Evolutionary conservation across 2,888 invertebrate species (phyloP), one percentile per base, ranked within the genome.

Genomic region (Baccha elongata): DNA sequence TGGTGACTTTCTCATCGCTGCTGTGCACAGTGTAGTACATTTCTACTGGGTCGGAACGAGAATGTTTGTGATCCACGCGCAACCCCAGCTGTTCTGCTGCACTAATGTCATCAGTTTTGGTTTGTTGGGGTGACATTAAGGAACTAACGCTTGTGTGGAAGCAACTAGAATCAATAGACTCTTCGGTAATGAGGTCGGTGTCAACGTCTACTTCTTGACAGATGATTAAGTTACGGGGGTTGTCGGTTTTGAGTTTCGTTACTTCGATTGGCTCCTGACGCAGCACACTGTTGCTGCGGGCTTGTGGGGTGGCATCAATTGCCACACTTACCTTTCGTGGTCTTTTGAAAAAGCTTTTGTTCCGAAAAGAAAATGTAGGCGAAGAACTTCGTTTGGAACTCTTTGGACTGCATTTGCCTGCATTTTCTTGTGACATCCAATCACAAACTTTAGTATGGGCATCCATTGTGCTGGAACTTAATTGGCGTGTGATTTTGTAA

Each of bases 401-500:
- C 79, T 92, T 93, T 0, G 95, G 95, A 17, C 52, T 83, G 7
- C 8, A 2, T 35, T 76, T 83, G 5, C 40, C 10, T 29, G 53
- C 32, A 29, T 32, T 53, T 53, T 96, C 95, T 85, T 95, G 94
- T 0, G 95, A 93, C 86, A 97, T 96, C 97, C 97, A 96, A 86
- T 96, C 96, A 83, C 94, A 93, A 0, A 97, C 96, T 92, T 96
- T 96, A 11, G 96, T 95, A 87, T 96, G 95, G 0, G 96, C 95
- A 89, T 97, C 96, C 84, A 97, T 93, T 0, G 96, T 96, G 83
- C 96, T 96, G 4, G 93, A 93, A 5, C 96, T 96, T 87, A 95
- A 92, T 89, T 95, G 95, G 19, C 95, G 90, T 17, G 94, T 92
- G 26, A 95, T 90, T 88, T 94, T 94, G 86, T 93, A 94, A 84